Percentiles rank a stretch among this genome's conserved stretches.
These are phyloP conservation scores for Thaleichthys pacificus DNA, from an alignment of 2,797 vertebrate species.

Conservation along the genomic window DNA sequence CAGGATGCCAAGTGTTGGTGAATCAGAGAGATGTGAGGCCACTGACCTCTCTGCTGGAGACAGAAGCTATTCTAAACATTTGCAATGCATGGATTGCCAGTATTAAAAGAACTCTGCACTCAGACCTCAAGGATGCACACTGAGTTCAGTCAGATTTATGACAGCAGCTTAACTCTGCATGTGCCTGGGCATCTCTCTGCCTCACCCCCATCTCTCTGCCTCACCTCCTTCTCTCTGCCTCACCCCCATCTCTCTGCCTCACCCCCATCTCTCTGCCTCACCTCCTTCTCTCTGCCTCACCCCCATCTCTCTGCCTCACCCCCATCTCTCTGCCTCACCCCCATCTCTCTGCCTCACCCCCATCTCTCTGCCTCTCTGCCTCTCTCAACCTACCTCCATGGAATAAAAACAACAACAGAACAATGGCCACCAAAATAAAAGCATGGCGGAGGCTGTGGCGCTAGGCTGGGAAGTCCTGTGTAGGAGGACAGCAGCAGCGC, in stretches of 20 bases:
- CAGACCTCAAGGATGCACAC: not conserved
- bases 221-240: no score
- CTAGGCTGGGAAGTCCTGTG: conserved; percentile 58
- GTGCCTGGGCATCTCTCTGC: not conserved
- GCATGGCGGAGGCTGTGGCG: conserved; percentile 52
- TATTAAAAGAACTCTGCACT: not conserved
- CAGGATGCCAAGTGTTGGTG: no score
- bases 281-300: no score
- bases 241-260: conserved; percentile 1
- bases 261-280: no score
- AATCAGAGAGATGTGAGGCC: no score
- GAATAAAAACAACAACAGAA: conserved; percentile 61
- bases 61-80: not conserved
- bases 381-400: conserved; percentile 22
- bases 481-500: conserved; percentile 57
- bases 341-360: not conserved
- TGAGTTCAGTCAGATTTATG: conserved; percentile 1
- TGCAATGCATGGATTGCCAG: not conserved
- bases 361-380: not conserved
- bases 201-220: not conserved
- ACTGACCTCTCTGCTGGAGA: no score
- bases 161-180: conserved; percentile 8
- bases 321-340: no score
- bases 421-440: conserved; percentile 68
- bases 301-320: no score